A percentile compares a stretch with the other conserved stretches of the same genome.
Conservation (phyloP, 2,113 vertebrate genomes). For the Seriola rivoliana region DNA sequence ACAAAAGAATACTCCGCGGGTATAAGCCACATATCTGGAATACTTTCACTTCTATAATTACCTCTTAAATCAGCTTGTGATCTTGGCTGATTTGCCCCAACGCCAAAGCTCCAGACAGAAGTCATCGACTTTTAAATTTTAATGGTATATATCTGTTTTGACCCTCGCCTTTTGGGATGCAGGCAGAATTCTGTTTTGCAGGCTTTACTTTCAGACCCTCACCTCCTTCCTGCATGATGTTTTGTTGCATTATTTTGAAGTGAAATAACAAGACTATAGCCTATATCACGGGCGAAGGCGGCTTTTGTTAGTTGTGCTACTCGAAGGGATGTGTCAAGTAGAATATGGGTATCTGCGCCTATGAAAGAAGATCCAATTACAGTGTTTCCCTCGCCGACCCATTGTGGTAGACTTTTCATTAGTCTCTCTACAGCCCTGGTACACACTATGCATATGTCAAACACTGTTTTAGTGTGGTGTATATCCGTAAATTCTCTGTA, state of each 20-base stretch:
- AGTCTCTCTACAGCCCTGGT: slow-evolving; percentile 10
- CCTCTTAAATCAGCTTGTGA: slow-evolving; percentile 43
- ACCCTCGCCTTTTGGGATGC: slow-evolving; percentile 22
- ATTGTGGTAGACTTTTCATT: slow-evolving; percentile 34
- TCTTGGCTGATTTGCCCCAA: slow-evolving; percentile 34
- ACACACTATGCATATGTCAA: neutral
- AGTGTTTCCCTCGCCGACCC: neutral
- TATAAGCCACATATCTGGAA: slow-evolving; percentile 37
- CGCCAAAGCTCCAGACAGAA: slow-evolving; percentile 31
- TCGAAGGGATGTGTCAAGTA: slow-evolving; percentile 35
- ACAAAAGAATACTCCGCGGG: slow-evolving; percentile 48
- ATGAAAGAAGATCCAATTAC: slow-evolving; percentile 51
- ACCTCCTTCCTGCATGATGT: neutral
- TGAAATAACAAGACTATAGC: slow-evolving; percentile 21
- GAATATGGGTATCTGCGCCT: slow-evolving; percentile 23
- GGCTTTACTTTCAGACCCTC: neutral
- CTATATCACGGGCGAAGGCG: neutral
- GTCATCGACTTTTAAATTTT: slow-evolving; percentile 37
- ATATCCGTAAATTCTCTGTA: slow-evolving; percentile 39
- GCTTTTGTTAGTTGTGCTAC: slow-evolving; percentile 28
- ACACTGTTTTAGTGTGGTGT: neutral
- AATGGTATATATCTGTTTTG: slow-evolving; percentile 37
- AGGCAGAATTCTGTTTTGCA: slow-evolving; percentile 1
- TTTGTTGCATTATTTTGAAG: slow-evolving; percentile 25
- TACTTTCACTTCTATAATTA: slow-evolving; percentile 64